A percentile compares a stretch with the other conserved stretches of the same genome.
These are phyloP conservation scores for Drosophila sechellia DNA, from an alignment of 1,140 invertebrate genomes.

Conservation along the genomic window DNA sequence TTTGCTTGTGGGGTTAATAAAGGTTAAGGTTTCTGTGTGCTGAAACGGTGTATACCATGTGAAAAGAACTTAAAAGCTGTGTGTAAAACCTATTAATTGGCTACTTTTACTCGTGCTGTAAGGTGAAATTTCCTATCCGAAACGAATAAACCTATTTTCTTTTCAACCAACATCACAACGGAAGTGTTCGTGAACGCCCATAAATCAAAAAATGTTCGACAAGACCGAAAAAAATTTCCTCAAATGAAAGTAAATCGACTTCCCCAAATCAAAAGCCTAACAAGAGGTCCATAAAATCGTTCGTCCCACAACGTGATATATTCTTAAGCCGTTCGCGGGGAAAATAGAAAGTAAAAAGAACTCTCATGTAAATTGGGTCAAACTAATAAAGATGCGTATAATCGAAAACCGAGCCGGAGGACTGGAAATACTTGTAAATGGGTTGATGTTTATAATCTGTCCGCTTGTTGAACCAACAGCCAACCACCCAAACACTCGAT, in stretches of 20 bases:
- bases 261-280: conserved; percentile 29
- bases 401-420: conserved; percentile 47
- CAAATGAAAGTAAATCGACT: conserved; percentile 75
- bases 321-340: conserved; percentile 55
- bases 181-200: conserved; percentile 41
- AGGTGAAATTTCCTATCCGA: not conserved
- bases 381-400: conserved; percentile 75
- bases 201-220: conserved; percentile 27
- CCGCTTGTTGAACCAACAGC: conserved; percentile 68
- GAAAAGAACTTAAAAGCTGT: not conserved
- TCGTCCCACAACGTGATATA: conserved; percentile 42
- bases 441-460: conserved; percentile 63
- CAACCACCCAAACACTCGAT: conserved; percentile 6
- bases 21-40: conserved; percentile 38
- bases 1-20: conserved; percentile 14
- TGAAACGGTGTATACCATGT: not conserved
- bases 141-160: conserved; percentile 5
- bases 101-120: not conserved
- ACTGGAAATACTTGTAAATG: conserved; percentile 59
- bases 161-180: conserved; percentile 8
- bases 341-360: conserved; percentile 82
- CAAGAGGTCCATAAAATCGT: conserved; percentile 40
- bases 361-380: conserved; percentile 61
- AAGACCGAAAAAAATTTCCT: conserved; percentile 26
- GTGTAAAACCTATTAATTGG: not conserved